A percentile compares a stretch with the other conserved stretches of the same genome.
Evolutionary conservation across 1,140 invertebrate genomes (phyloP).

Genomic region (Drosophila bocki): DNA sequence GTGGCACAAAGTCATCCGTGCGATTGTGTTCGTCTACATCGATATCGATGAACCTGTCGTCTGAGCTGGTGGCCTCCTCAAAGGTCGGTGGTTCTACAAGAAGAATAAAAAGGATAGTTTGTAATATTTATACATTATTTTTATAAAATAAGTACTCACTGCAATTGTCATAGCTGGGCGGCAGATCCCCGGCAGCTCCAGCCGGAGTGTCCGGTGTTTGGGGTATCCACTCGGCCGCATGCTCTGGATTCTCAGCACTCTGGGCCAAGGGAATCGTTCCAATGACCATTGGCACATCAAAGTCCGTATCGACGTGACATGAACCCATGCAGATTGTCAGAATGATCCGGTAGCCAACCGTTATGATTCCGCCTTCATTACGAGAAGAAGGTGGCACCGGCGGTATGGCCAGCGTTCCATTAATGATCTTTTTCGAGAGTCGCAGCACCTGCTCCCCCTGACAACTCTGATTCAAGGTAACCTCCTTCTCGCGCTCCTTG

Average conservation of each 20-base stretch:
- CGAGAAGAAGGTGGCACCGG: constrained; percentile 84
- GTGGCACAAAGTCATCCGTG: constrained; percentile 72
- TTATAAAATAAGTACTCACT: constrained; percentile 35
- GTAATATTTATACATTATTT: neutral
- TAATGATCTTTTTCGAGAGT: constrained; percentile 61
- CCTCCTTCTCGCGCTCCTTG: constrained; percentile 36
- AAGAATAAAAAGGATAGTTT: neutral
- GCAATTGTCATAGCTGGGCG: constrained; percentile 71
- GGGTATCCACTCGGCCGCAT: constrained; percentile 62
- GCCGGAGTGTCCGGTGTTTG: constrained; percentile 69
- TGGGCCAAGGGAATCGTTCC: constrained; percentile 70
- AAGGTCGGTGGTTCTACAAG: constrained; percentile 72
- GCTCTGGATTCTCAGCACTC: constrained; percentile 53
- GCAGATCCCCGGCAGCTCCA: constrained; percentile 56
- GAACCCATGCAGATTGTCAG: constrained; percentile 55
- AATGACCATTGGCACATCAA: constrained; percentile 63
- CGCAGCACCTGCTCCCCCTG: constrained; percentile 54
- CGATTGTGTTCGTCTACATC: constrained; percentile 68
- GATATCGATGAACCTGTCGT: constrained; percentile 66
- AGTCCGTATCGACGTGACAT: constrained; percentile 58
- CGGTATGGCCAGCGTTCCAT: constrained; percentile 60
- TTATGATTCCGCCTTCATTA: constrained; percentile 52
- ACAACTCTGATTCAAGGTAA: constrained; percentile 26
- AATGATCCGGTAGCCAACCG: constrained; percentile 48
- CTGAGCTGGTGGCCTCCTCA: constrained; percentile 64